A percentile compares a stretch with the other conserved stretches of the same genome.
These are phyloP conservation scores for Calyptommatus sinebrachiatus DNA, from an alignment of 2,113 vertebrate genomes.

Conservation along the genomic window DNA sequence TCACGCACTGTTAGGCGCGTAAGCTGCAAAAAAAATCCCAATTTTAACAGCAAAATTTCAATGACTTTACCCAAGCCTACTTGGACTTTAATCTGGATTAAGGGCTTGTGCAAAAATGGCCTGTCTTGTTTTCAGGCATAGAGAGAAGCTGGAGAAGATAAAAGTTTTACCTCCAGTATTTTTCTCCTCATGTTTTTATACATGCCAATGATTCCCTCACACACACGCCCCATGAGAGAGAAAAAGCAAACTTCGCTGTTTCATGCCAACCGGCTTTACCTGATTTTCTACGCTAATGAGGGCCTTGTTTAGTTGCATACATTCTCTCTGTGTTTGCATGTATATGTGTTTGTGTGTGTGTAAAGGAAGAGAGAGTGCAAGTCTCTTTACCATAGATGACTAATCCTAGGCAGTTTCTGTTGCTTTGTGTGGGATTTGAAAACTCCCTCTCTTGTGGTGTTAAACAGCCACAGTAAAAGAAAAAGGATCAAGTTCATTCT, in stretches of 20 bases:
- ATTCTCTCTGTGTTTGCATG: constrained; percentile 54
- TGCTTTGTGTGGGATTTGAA: constrained; percentile 17
- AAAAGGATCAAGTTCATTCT: background rate
- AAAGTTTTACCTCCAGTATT: background rate
- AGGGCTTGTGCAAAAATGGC: too few relatives aligned
- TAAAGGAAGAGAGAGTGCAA: background rate
- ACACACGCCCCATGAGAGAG: too few relatives aligned
- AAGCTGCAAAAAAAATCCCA: too few relatives aligned
- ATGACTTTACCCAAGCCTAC: too few relatives aligned
- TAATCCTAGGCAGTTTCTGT: constrained; percentile 38
- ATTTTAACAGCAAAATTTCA: too few relatives aligned
- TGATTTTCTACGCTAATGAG: constrained; percentile 56
- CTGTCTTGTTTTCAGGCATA: too few relatives aligned
- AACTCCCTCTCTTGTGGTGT: constrained; percentile 4
- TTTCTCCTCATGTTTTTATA: constrained; percentile 7
- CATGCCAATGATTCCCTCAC: fast-evolving
- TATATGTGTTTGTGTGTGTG: constrained; percentile 39
- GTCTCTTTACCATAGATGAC: constrained; percentile 48
- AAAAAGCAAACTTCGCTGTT: constrained; percentile 25
- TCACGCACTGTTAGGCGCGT: too few relatives aligned
- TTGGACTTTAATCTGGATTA: too few relatives aligned
- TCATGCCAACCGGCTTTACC: constrained; percentile 29
- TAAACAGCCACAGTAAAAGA: too few relatives aligned
- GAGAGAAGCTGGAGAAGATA: too few relatives aligned
- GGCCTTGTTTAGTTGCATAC: constrained; percentile 57